Percentiles rank a stretch among this genome's conserved stretches.
Conservation (phyloP, 2,113 vertebrate species). For the Pseudopodoces humilis region DNA sequence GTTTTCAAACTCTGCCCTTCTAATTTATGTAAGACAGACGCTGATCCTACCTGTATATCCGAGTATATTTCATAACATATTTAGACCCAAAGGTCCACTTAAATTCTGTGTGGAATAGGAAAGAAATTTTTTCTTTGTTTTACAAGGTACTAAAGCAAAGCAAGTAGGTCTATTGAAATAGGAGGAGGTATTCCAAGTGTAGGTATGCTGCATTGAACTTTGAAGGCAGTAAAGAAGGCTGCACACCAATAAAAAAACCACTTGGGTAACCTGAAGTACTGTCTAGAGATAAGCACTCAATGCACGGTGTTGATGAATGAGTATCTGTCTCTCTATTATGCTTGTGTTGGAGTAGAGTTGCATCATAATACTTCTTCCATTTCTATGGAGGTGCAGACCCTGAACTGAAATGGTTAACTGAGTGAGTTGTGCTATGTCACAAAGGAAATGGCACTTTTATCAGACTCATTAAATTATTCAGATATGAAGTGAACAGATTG, state of each 20-base stretch:
- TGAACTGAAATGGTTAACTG: neutral
- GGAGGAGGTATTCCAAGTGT: neutral
- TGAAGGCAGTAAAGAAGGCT: neutral
- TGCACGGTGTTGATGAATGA: neutral
- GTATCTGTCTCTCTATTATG: neutral
- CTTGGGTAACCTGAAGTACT: neutral
- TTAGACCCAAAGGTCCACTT: neutral
- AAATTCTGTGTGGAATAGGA: neutral
- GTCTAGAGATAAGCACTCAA: neutral
- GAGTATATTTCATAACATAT: neutral
- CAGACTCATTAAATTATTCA: neutral
- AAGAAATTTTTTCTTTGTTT: neutral
- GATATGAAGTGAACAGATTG: neutral
- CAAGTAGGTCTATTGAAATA: neutral
- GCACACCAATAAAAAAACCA: neutral
- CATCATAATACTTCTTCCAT: neutral
- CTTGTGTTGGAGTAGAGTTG: neutral
- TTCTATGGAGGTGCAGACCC: neutral
- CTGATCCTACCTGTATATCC: neutral
- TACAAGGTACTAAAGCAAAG: neutral
- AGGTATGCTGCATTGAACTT: neutral
- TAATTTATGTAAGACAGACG: neutral
- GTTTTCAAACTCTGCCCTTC: neutral
- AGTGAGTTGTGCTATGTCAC: neutral
- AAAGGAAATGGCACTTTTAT: neutral